Percentiles rank a stretch among this genome's conserved stretches.
Evolutionary conservation across 2,888 invertebrate genomes (phyloP).

Genomic region (Rapana venosa): DNA sequence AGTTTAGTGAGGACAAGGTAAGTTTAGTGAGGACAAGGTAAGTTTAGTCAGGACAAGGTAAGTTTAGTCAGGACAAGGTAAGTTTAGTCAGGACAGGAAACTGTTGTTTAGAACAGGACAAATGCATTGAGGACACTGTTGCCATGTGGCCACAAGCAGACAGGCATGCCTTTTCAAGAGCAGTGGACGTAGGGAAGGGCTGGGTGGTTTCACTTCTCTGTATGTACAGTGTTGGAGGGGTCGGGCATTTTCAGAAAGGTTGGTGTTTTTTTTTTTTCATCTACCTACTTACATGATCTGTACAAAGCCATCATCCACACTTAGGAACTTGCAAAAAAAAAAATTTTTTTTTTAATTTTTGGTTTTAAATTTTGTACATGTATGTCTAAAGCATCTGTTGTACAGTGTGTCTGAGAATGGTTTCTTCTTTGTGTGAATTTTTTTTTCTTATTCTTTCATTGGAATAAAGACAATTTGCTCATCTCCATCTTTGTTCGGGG

Average conservation of each 20-base stretch:
- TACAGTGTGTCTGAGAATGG: slow-evolving; percentile 27
- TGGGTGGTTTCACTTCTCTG: not conserved
- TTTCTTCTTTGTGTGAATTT: slow-evolving; percentile 5
- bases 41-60: no score
- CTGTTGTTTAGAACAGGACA: no score
- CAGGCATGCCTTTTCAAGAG: no score
- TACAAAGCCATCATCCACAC: slow-evolving; percentile 22
- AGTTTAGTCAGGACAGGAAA: no score
- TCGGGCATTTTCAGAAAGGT: not conserved
- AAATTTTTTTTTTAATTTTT: not conserved
- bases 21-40: no score
- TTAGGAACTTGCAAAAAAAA: not conserved
- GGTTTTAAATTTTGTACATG: slow-evolving; percentile 10
- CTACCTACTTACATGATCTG: slow-evolving; percentile 3
- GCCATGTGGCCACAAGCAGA: no score
- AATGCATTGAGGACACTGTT: no score
- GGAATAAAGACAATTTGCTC: slow-evolving; percentile 22
- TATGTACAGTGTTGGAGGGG: not conserved
- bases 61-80: no score
- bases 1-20: no score
- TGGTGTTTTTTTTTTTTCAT: not conserved
- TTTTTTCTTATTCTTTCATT: slow-evolving; percentile 5
- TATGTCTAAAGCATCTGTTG: not conserved
- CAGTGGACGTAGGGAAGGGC: no score
- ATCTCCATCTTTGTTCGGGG: not conserved